phyloP scores from a whole-genome alignment of 2,113 vertebrate species.

The Pituophis catenifer region DNA sequence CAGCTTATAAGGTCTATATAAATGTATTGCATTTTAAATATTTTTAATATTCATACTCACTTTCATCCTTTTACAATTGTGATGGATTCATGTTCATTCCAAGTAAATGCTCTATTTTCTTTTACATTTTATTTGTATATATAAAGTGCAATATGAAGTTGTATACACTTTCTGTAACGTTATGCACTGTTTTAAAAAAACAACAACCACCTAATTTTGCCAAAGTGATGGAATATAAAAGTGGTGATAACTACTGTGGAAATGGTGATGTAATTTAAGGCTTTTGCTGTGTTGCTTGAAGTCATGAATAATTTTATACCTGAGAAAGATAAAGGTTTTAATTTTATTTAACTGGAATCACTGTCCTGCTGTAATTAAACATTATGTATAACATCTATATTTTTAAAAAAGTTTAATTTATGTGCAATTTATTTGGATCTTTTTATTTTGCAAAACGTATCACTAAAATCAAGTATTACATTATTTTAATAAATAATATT shows the following conservation, averaged over 20 bases:
- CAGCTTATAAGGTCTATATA: slow-evolving; percentile 68
- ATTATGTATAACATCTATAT: slow-evolving; percentile 87
- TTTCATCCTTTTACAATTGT: slow-evolving; percentile 69
- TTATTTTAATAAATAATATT: slow-evolving; percentile 13
- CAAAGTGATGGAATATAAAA: slow-evolving; percentile 85
- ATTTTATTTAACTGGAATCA: slow-evolving; percentile 95
- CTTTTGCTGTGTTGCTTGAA: slow-evolving; percentile 88
- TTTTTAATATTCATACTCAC: slow-evolving; percentile 72
- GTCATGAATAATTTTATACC: slow-evolving; percentile 93
- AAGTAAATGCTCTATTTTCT: slow-evolving; percentile 68
- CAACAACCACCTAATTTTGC: slow-evolving; percentile 80
- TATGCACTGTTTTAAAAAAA: slow-evolving; percentile 89
- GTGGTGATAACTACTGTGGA: slow-evolving; percentile 79
- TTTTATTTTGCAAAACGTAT: slow-evolving; percentile 39
- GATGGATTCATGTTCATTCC: slow-evolving; percentile 69
- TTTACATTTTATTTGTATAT: slow-evolving; percentile 81
- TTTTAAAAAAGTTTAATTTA: slow-evolving; percentile 78
- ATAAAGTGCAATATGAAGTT: slow-evolving; percentile 94
- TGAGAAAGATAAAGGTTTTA: slow-evolving; percentile 79
- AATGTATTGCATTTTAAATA: slow-evolving; percentile 76
- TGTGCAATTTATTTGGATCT: slow-evolving; percentile 55
- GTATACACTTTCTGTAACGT: slow-evolving; percentile 87
- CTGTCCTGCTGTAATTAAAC: slow-evolving; percentile 94
- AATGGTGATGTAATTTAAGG: slow-evolving; percentile 80
- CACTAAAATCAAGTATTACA: not conserved